Percentiles rank a stretch among this genome's conserved stretches.
Conservation (phyloP, 1,140 invertebrate species). For the Ceratoteleas bidentatus region DNA sequence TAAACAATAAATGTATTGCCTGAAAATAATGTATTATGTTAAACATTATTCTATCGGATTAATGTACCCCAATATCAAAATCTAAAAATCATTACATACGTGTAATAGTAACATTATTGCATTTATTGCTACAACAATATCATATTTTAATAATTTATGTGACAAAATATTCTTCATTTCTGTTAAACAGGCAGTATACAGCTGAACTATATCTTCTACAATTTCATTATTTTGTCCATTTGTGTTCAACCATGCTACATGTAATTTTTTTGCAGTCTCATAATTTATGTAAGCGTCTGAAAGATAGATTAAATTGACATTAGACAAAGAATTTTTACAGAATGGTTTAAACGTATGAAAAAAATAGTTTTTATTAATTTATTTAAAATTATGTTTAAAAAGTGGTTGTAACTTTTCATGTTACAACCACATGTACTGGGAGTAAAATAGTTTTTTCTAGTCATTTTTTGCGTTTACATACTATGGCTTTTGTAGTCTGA, state of each 20-base stretch:
- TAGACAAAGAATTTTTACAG: neutral
- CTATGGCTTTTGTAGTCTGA: conserved; percentile 64
- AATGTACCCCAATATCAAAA: neutral
- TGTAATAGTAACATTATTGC: conserved; percentile 73
- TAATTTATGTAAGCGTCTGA: conserved; percentile 82
- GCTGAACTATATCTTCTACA: conserved; percentile 79
- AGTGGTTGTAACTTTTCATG: too few relatives aligned
- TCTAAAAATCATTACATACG: conserved; percentile 58
- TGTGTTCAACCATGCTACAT: conserved; percentile 80
- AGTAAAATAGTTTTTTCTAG: too few relatives aligned
- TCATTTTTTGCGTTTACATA: conserved; percentile 43
- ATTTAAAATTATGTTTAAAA: too few relatives aligned
- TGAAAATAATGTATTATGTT: conserved; percentile 42
- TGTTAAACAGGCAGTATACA: conserved; percentile 81
- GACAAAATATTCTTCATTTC: conserved; percentile 82
- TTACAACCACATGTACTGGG: too few relatives aligned
- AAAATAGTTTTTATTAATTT: neutral
- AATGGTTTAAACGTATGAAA: neutral
- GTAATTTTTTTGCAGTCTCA: conserved; percentile 80
- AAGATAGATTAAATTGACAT: conserved; percentile 26
- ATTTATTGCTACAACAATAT: conserved; percentile 77
- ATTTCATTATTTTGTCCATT: conserved; percentile 76
- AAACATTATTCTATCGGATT: neutral
- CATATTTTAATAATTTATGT: conserved; percentile 81
- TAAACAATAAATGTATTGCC: conserved; percentile 60